Evolutionary conservation across 2,888 invertebrate species (phyloP), one percentile per base, ranked within the genome.

Genomic region (Mesopsocus fuscifrons): DNA sequence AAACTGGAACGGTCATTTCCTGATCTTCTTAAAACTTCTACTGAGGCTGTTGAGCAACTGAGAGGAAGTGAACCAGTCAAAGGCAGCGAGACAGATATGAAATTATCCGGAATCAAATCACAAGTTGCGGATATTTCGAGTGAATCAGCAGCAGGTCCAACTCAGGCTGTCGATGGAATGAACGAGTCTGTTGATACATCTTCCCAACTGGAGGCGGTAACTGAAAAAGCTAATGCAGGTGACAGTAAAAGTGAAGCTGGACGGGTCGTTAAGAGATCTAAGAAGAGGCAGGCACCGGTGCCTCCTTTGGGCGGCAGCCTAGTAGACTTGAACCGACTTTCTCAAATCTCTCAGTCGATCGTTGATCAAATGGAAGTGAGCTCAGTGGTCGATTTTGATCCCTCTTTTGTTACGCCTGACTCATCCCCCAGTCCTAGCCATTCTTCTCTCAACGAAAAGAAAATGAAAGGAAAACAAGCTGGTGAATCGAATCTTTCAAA

Each of bases 201-300:
- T 9, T 6, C 11, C 8, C 6, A 26, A 26, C 8, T 9, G 26
- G 26, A 26, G 11, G 8, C 26, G 11, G 11, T 6, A 46, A 55
- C 59, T 48, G 59, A 56, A 46, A 60, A 57, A 47, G 41, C 55
- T 42, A 50, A 56, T 9, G 26, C 26, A 9, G 6, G 8, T 9
- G 26, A 9, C 11, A 21, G 20, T 20, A 65, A 64, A n/a, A 65
- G 62, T n/a, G n/a, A n/a, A n/a, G 50, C 56, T 9, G 26, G 8
- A 9, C 11, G 8, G 11, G 26, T 26, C 11, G 18, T 21, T 20
- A 65, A 64, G n/a, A 65, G 62, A 56, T 63, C 66, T 48, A 66
- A 66, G 1, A 67, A 67, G 56, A 52, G 57, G 15, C 67, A 61
- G 53, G 67, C 67, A 8, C 67, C 67, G 16, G 54, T 55, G 2